A percentile compares a stretch with the other conserved stretches of the same genome.
These are phyloP conservation scores for Strigamia crassipes DNA, from an alignment of 2,888 invertebrate genomes.

Conservation along the genomic window DNA sequence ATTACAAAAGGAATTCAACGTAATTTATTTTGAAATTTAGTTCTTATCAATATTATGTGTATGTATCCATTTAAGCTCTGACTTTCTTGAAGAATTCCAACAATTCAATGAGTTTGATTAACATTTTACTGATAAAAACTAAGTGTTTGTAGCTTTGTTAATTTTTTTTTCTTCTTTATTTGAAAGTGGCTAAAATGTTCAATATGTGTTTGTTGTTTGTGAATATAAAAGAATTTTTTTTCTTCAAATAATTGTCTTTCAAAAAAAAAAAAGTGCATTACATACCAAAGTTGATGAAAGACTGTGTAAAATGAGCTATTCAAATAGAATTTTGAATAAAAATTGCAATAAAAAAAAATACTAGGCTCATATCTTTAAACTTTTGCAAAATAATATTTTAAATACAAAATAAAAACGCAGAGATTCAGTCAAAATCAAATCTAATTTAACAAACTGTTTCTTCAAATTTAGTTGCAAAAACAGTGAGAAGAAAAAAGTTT, in stretches of 20 bases:
- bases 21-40: neutral
- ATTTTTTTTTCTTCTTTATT: conserved; percentile 5
- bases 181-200: conserved; percentile 3
- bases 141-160: neutral
- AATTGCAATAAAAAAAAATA: conserved; percentile 33
- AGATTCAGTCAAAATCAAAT: neutral
- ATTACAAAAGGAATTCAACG: neutral
- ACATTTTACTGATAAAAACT: neutral
- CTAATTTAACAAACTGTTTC: neutral
- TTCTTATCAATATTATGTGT: neutral
- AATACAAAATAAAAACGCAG: neutral
- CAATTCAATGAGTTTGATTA: neutral
- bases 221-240: neutral
- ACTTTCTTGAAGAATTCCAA: neutral
- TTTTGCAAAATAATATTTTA: neutral
- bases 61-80: too few relatives aligned
- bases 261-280: too few relatives aligned
- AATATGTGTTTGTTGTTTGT: conserved; percentile 18
- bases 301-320: conserved; percentile 3
- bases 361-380: neutral
- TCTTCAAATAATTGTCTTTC: too few relatives aligned
- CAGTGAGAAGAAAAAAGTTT: neutral
- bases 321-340: conserved; percentile 41
- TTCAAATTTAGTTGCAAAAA: conserved; percentile 18
- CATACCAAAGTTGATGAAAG: conserved; percentile 15